These are phyloP conservation scores for Drosophila meridionalis DNA, from an alignment of 2,888 invertebrate genomes.

Conservation along the genomic window DNA sequence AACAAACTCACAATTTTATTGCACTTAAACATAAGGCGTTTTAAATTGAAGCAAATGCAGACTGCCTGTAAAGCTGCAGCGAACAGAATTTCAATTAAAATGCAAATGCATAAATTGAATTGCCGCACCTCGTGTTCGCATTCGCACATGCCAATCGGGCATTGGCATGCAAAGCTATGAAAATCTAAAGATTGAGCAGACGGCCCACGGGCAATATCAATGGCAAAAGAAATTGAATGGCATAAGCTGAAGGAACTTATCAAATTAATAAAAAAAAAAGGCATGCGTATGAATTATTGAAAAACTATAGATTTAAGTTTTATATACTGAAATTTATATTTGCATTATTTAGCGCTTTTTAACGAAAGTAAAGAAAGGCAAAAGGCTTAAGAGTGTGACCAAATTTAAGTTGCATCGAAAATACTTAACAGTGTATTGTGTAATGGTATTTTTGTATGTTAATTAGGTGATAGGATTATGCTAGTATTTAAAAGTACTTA, in stretches of 20 bases:
- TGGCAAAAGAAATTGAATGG: constrained; percentile 9
- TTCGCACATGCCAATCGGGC: constrained; percentile 26
- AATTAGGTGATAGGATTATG: too few species aligned
- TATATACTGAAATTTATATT: neutral
- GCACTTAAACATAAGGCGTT: constrained; percentile 4
- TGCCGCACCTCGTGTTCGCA: constrained; percentile 6
- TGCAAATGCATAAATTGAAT: constrained; percentile 57
- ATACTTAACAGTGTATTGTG: too few species aligned
- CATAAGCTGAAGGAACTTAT: constrained; percentile 20
- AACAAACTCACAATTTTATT: constrained; percentile 5
- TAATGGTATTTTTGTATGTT: too few species aligned
- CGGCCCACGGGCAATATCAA: neutral
- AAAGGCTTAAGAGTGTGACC: too few species aligned
- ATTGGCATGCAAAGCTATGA: constrained; percentile 41
- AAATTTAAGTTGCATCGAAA: too few species aligned
- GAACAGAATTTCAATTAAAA: constrained; percentile 48
- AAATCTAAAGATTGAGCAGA: constrained; percentile 13
- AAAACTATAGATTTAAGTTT: neutral
- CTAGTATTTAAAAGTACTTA: too few species aligned
- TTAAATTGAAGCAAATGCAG: neutral
- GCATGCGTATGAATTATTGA: neutral
- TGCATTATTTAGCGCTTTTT: neutral
- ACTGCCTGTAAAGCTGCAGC: neutral
- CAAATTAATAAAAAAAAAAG: neutral
- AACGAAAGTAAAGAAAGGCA: too few species aligned